Conservation (phyloP, 2,797 vertebrate species). For the Sternotherus odoratus region DNA sequence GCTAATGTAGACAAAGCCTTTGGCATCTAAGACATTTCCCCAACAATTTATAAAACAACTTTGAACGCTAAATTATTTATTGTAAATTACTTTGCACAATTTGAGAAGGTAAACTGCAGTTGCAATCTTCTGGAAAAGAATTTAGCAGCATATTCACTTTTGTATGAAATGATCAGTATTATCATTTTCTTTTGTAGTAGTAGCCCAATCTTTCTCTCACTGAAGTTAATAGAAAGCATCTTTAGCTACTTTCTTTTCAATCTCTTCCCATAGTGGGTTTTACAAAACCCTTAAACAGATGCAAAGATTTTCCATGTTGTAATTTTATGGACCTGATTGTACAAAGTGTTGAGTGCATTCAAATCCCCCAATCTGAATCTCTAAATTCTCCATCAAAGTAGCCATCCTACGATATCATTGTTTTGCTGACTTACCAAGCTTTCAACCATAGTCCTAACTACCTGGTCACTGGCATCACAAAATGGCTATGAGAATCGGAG, state of each 20-base stretch:
- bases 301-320: background rate
- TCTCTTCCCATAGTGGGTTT: conserved; percentile 3
- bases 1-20: too few relatives aligned
- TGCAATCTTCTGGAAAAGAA: background rate
- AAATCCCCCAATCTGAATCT: background rate
- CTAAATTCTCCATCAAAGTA: conserved; percentile 16
- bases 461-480: conserved; percentile 43
- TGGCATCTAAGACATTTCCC: background rate
- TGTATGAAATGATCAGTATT: background rate
- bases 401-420: conserved; percentile 22
- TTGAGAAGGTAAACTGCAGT: background rate
- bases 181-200: background rate
- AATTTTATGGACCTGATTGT: background rate
- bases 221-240: background rate
- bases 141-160: background rate
- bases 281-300: background rate
- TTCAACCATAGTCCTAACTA: conserved; percentile 44
- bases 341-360: background rate
- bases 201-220: background rate
- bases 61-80: background rate
- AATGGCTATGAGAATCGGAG: conserved; percentile 73
- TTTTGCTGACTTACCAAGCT: conserved; percentile 53
- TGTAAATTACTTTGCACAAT: background rate
- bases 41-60: background rate
- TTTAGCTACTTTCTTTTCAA: background rate